Conservation (phyloP, 2,888 invertebrate species). For the Drosophila acutilabella region DNA sequence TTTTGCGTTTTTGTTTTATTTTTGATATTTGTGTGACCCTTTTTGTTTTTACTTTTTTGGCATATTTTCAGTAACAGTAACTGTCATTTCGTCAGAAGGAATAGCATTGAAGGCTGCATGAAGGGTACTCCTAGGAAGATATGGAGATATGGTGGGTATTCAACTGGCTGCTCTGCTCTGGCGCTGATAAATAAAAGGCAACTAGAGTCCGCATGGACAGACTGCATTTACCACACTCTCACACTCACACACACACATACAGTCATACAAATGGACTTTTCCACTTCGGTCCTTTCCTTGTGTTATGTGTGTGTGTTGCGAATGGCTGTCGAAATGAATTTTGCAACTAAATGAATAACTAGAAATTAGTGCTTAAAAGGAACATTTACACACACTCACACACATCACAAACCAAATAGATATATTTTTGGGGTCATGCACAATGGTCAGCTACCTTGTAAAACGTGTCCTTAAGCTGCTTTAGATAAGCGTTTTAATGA, state of each 20-base stretch:
- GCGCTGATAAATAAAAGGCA: conserved; percentile 73
- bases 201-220: conserved; percentile 40
- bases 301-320: conserved; percentile 27
- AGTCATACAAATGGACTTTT: neutral
- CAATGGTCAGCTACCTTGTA: too few species aligned
- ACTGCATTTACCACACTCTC: conserved; percentile 31
- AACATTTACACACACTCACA: conserved; percentile 38
- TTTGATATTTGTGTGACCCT: conserved; percentile 69
- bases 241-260: conserved; percentile 23
- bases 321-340: conserved; percentile 71
- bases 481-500: too few species aligned
- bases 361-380: conserved; percentile 74
- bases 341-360: conserved; percentile 78
- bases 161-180: conserved; percentile 46
- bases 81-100: conserved; percentile 63
- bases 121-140: neutral
- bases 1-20: conserved; percentile 56
- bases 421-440: too few species aligned
- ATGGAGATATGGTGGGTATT: neutral
- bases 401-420: too few species aligned
- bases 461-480: too few species aligned
- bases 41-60: conserved; percentile 69
- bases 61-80: conserved; percentile 71
- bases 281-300: neutral
- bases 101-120: conserved; percentile 19